Percentiles rank a stretch among this genome's conserved stretches.
Evolutionary conservation across 1,140 invertebrate species (phyloP).

Genomic region (Panagrolaimus sp.): DNA sequence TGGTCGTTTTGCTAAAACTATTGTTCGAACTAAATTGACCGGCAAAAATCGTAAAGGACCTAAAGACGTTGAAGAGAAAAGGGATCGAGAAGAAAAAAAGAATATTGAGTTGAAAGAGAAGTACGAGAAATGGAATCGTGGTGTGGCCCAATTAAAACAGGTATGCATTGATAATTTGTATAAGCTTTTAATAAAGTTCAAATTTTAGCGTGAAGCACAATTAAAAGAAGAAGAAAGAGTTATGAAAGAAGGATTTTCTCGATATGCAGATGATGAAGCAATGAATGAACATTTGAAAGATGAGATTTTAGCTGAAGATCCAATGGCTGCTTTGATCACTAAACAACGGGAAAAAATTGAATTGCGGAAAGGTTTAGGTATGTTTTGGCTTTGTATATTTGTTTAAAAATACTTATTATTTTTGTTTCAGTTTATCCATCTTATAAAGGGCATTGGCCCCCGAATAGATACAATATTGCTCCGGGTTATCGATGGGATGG

Average conservation of each 20-base stretch:
- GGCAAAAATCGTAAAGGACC: conserved; percentile 20
- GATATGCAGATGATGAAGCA: conserved; percentile 46
- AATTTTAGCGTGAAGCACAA: conserved; percentile 44
- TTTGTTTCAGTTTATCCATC: conserved; percentile 47
- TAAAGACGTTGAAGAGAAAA: conserved; percentile 34
- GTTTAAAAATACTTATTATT: neutral
- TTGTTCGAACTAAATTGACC: conserved; percentile 23
- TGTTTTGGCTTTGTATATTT: neutral
- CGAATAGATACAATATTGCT: conserved; percentile 79
- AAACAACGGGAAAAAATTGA: conserved; percentile 38
- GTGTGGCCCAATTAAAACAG: conserved; percentile 43
- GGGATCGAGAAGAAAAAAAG: conserved; percentile 43
- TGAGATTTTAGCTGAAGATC: conserved; percentile 47
- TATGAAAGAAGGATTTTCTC: conserved; percentile 44
- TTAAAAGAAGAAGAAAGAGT: conserved; percentile 45
- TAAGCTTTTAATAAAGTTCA: neutral
- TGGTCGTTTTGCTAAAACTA: conserved; percentile 38
- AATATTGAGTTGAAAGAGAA: conserved; percentile 47
- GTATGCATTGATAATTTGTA: conserved; percentile 28
- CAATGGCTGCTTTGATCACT: conserved; percentile 39
- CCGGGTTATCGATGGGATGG: conserved; percentile 97
- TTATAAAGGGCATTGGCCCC: conserved; percentile 47
- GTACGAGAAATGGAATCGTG: conserved; percentile 40
- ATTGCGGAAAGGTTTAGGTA: conserved; percentile 42
- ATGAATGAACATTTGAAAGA: conserved; percentile 50